phyloP scores from a whole-genome alignment of 1,140 invertebrate genomes.

The Lutraria rhynchaena region DNA sequence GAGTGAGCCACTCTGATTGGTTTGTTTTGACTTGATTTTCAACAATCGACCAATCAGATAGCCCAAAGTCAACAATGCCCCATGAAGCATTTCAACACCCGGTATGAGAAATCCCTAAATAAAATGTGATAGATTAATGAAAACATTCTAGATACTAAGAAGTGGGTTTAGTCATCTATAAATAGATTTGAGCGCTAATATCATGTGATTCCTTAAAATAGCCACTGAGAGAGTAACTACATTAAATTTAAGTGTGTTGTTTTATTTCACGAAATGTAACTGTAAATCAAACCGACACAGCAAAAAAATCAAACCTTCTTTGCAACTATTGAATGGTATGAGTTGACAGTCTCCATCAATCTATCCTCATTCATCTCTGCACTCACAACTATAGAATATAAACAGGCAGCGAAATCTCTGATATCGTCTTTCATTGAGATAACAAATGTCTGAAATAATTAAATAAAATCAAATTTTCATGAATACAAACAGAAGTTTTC shows the following conservation, averaged over 20 bases:
- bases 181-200: too few relatives aligned
- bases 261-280: too few relatives aligned
- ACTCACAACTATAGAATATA: conserved; percentile 87
- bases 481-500: too few relatives aligned
- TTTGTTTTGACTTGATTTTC: conserved; percentile 73
- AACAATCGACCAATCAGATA: conserved; percentile 87
- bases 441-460: conserved; percentile 84
- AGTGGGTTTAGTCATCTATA: too few relatives aligned
- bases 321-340: conserved; percentile 74
- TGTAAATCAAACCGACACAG: not conserved
- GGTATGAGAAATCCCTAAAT: conserved; percentile 42
- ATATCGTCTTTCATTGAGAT: conserved; percentile 89
- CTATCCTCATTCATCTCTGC: conserved; percentile 81
- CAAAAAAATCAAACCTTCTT: conserved; percentile 74
- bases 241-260: too few relatives aligned
- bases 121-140: too few relatives aligned
- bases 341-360: conserved; percentile 73
- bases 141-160: too few relatives aligned
- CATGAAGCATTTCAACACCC: conserved; percentile 88
- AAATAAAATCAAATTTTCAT: too few relatives aligned
- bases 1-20: conserved; percentile 14
- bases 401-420: conserved; percentile 87
- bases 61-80: conserved; percentile 87
- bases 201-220: too few relatives aligned
- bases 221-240: too few relatives aligned